Evolutionary conservation across 2,797 vertebrate genomes (phyloP).

Genomic region (Anisognathus igniventris): DNA sequence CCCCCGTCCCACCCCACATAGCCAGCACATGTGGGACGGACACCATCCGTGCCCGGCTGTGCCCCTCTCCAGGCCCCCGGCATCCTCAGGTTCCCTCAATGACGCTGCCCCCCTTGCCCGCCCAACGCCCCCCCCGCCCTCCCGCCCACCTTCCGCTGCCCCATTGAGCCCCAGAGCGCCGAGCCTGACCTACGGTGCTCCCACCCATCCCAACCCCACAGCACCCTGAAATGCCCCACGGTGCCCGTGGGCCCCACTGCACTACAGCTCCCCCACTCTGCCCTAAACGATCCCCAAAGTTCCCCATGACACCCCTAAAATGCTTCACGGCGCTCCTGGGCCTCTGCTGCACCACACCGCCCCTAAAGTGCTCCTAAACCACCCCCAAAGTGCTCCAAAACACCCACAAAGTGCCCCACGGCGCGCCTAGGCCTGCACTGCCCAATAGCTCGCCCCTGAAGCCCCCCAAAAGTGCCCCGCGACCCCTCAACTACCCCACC

Average conservation of each 20-base stretch:
- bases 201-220: neutral
- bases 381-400: neutral
- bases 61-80: neutral
- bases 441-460: neutral
- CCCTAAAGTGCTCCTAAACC: neutral
- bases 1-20: neutral
- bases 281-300: neutral
- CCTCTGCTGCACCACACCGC: neutral
- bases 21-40: neutral
- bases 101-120: neutral
- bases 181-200: neutral
- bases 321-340: neutral
- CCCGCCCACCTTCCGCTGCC: neutral
- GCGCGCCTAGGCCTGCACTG: neutral
- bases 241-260: neutral
- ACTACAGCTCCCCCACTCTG: neutral
- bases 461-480: neutral
- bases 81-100: neutral
- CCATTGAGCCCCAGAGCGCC: neutral
- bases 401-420: neutral
- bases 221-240: neutral
- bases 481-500: neutral
- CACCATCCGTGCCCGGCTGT: neutral
- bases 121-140: neutral
- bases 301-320: neutral